phyloP scores from a whole-genome alignment of 2,113 vertebrate species.

The Rhombomys opimus region DNA sequence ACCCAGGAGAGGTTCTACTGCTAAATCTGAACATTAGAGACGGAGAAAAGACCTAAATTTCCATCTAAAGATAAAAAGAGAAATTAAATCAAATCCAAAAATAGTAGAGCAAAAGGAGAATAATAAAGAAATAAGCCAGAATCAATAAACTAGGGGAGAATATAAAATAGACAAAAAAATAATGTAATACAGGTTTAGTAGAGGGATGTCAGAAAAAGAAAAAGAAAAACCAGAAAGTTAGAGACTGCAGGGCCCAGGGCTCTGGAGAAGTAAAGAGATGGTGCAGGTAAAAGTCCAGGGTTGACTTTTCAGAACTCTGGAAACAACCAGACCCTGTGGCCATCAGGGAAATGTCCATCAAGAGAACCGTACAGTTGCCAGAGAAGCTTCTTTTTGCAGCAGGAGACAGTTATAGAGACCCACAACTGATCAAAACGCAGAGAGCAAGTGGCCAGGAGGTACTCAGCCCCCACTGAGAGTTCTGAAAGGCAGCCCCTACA shows the following conservation, averaged over 20 bases:
- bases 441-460: neutral
- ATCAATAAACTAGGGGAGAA: neutral
- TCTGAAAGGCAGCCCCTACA: too few relatives aligned
- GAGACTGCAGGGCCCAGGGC: rapidly evolving
- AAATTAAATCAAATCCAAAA: slow-evolving; percentile 8
- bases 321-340: neutral
- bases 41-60: slow-evolving; percentile 30
- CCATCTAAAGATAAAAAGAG: neutral
- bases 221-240: neutral
- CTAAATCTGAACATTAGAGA: neutral
- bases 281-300: too few relatives aligned
- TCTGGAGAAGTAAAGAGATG: neutral
- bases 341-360: neutral
- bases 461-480: neutral
- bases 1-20: neutral
- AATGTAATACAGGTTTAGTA: neutral
- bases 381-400: neutral
- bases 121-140: neutral
- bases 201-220: neutral
- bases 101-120: neutral
- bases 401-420: neutral
- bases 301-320: too few relatives aligned
- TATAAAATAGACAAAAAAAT: neutral
- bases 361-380: neutral
- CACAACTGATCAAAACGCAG: neutral